Base-by-base conservation (phyloP, 2,797 vertebrate species). In the Eremophila alpestris region DNA sequence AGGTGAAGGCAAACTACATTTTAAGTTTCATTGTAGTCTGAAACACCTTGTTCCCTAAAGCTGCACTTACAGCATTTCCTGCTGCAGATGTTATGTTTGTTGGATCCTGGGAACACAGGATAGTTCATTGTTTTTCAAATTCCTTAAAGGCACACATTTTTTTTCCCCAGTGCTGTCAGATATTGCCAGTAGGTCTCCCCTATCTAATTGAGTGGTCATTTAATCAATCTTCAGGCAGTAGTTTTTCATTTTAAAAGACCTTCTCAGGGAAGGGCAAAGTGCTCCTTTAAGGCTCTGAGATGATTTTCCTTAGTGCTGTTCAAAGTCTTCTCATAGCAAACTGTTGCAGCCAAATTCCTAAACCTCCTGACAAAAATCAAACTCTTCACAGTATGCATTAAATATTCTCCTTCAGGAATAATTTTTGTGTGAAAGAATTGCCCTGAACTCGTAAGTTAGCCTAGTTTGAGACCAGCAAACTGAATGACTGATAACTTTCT, bases 191-290 rank as follows among this genome's bases (percentile, higher is more conserved):
- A 88, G 68, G 69, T 76, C 20, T 88, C 30, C n/a, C 58, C 29
- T 58, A 38, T 52, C 40, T 92, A 95, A 95, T 95, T 78, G 92
- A 92, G 74, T 89, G 68, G 59, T 86, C 69, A 80, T 89, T 91
- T 94, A 94, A 91, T 83, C 90, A 82, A 63, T 93, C 51, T 91
- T 81, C 34, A 54, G 69, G 43, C 34, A 78, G 74, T 29, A 73
- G 34, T 45, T 91, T 68, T 90, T 84, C 40, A 60, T 73, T 94
- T 88, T 80, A 56, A 87, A 91, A 32, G 52, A 69, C 41, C 19
- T 77, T 92, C 46, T 71, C 32, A n/a, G 69, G 36, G 48, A 94
- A 85, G 63, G 70, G 17, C 52, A 8, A 94, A 91, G 41, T 62
- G 32, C 41, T 83, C 49, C 55, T 84, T 79, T 78, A 89, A 87